phyloP scores from a whole-genome alignment of 2,888 invertebrate species.

The Lithophane ornitopus region DNA sequence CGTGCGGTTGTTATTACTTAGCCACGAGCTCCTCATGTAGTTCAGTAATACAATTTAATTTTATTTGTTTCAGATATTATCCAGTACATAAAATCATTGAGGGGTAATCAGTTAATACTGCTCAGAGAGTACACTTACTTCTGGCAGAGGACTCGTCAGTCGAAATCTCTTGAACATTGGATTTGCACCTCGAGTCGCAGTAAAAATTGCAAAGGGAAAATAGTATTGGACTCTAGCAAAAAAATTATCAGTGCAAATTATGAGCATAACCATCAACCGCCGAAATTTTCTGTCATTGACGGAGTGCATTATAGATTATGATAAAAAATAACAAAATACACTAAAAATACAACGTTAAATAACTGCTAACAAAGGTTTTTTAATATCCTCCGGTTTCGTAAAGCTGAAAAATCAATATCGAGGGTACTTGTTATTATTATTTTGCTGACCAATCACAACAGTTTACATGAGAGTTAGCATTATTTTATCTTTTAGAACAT shows the following conservation, averaged over 20 bases:
- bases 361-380: not conserved
- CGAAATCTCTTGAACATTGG: conserved; percentile 22
- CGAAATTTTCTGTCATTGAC: conserved; percentile 6
- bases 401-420: not conserved
- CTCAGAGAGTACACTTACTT: conserved; percentile 24
- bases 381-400: not conserved
- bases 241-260: conserved; percentile 8
- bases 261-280: conserved; percentile 35
- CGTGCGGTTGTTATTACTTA: too few relatives aligned
- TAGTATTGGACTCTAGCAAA: conserved; percentile 3
- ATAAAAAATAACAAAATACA: not conserved
- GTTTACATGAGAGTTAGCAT: not conserved
- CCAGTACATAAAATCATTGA: conserved; percentile 22
- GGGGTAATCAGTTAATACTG: conserved; percentile 38
- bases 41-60: too few relatives aligned
- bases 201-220: conserved; percentile 34
- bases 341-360: not conserved
- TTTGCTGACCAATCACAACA: not conserved
- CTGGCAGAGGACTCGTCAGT: not conserved
- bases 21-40: too few relatives aligned
- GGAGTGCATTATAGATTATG: conserved; percentile 37
- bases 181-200: conserved; percentile 35
- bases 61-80: not conserved
- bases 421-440: not conserved
- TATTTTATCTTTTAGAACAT: not conserved